phyloP scores from a whole-genome alignment of 2,113 vertebrate genomes.

The Microcebus griseorufus region DNA sequence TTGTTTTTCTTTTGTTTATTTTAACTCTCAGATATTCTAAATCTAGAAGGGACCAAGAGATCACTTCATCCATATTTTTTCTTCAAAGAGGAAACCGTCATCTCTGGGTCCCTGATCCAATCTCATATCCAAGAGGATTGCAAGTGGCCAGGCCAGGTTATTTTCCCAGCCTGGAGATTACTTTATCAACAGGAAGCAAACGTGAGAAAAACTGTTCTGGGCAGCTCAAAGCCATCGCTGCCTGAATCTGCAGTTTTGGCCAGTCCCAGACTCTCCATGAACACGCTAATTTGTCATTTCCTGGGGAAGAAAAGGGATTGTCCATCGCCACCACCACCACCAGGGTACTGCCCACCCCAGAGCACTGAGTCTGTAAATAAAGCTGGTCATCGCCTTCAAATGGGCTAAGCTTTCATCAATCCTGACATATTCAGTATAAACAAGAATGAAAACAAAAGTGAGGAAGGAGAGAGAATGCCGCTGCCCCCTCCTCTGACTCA shows the following conservation, averaged over 20 bases:
- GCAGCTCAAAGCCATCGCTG: not conserved
- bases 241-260: not conserved
- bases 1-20: not conserved
- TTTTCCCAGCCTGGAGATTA: not conserved
- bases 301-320: not conserved
- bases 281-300: not conserved
- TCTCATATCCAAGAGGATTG: not conserved
- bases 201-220: not conserved
- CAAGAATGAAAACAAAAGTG: not conserved
- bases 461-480: not conserved
- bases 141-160: not conserved
- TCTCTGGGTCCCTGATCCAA: not conserved
- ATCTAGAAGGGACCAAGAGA: not conserved
- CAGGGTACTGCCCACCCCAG: not conserved
- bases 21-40: not conserved
- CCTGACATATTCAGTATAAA: not conserved
- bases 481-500: not conserved
- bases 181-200: not conserved
- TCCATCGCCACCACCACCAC: too few relatives aligned
- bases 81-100: not conserved
- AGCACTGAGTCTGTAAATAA: constrained; percentile 35
- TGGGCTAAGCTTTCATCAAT: not conserved
- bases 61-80: not conserved
- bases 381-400: not conserved
- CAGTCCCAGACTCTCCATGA: not conserved